phyloP scores from a whole-genome alignment of 2,113 vertebrate species.

The Edolisoma coerulescens region DNA sequence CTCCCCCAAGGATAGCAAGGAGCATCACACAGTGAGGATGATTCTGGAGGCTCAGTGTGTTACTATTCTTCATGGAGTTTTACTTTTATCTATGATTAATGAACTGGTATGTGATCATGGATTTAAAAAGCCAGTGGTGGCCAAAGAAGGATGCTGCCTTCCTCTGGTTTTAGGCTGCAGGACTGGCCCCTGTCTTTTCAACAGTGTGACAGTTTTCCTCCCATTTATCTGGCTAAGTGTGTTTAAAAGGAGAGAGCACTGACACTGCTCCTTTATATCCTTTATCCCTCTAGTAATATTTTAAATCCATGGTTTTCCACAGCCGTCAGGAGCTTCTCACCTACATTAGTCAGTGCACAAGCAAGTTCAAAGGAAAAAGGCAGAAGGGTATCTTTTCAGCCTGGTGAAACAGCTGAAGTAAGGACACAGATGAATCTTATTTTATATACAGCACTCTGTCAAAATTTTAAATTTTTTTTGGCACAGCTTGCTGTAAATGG shows the following conservation, averaged over 20 bases:
- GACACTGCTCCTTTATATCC: not conserved
- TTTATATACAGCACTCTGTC: not conserved
- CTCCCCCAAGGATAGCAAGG: not conserved
- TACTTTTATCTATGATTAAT: not conserved
- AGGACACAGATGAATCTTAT: not conserved
- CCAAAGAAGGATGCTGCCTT: not conserved
- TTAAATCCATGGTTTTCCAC: not conserved
- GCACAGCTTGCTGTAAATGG: not conserved
- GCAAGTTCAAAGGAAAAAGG: not conserved
- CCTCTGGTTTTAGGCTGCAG: not conserved
- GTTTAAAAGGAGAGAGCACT: not conserved
- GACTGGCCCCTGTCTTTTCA: not conserved
- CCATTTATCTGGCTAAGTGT: not conserved
- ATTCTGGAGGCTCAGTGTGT: not conserved
- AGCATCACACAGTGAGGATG: rapidly evolving
- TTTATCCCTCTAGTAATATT: not conserved
- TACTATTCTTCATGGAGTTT: not conserved
- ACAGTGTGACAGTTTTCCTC: not conserved
- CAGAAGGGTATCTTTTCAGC: not conserved
- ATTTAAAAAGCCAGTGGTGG: not conserved
- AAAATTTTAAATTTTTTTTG: not conserved
- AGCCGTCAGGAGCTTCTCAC: not conserved
- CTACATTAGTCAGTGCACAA: not conserved
- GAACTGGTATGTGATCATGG: not conserved
- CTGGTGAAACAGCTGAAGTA: not conserved